Percentiles rank a stretch among this genome's conserved stretches.
Evolutionary conservation across 2,888 invertebrate genomes (phyloP).

Genomic region (Brachypalpus laphriformis): DNA sequence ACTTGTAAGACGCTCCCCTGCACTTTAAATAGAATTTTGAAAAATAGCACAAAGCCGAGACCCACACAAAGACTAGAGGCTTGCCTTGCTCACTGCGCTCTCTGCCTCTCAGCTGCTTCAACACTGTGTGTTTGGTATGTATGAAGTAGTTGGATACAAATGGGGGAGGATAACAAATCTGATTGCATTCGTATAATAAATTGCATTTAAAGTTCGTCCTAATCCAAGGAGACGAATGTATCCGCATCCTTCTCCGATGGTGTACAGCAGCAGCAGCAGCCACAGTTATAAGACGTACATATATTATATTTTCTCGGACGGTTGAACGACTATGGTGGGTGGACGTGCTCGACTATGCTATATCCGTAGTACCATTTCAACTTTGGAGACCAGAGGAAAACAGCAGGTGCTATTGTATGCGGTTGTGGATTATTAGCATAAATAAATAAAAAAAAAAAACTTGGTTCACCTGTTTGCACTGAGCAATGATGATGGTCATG

Average conservation of each 20-base stretch:
- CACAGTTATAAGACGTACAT: slow-evolving; percentile 51
- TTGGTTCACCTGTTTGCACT: slow-evolving; percentile 68
- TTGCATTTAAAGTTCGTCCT: slow-evolving; percentile 74
- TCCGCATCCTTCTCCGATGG: slow-evolving; percentile 40
- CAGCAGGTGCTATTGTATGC: slow-evolving; percentile 60
- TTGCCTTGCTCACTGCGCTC: neutral
- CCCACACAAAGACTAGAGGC: slow-evolving; percentile 28
- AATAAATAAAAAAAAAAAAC: slow-evolving; percentile 64
- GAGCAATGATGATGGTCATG: slow-evolving; percentile 59
- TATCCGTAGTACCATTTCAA: slow-evolving; percentile 55
- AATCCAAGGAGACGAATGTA: slow-evolving; percentile 70
- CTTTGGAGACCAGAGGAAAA: slow-evolving; percentile 53
- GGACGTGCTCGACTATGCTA: slow-evolving; percentile 34
- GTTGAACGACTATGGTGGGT: slow-evolving; percentile 26
- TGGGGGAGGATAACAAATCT: slow-evolving; percentile 72
- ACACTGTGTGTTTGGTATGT: slow-evolving; percentile 49
- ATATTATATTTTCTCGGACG: slow-evolving; percentile 62
- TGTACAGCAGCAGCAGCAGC: slow-evolving; percentile 10
- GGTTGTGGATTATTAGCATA: slow-evolving; percentile 72
- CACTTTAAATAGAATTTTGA: slow-evolving; percentile 53
- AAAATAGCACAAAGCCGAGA: slow-evolving; percentile 51
- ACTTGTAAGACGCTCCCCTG: slow-evolving; percentile 4
- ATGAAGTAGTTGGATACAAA: slow-evolving; percentile 71
- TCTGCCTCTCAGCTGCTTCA: slow-evolving; percentile 1
- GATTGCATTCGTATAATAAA: slow-evolving; percentile 74